Evolutionary conservation across 92 coral and sea anemone genomes (phyloP), one percentile per base, ranked within the genome.

Genomic region (Ricordea florida): DNA sequence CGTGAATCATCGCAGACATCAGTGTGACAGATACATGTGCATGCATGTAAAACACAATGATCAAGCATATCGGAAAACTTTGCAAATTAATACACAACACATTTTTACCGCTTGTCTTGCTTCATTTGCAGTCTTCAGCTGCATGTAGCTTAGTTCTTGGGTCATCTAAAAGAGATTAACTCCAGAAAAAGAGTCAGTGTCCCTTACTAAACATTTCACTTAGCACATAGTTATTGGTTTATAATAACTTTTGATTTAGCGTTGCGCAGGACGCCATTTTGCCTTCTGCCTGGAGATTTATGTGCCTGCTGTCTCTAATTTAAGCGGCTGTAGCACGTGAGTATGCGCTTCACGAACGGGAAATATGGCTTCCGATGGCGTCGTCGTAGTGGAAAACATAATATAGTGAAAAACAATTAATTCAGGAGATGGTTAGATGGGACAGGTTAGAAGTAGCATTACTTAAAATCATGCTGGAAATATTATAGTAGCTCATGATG

Each of bases 71-170:
- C n/a, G n/a, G n/a, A n/a, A n/a, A n/a, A n/a, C n/a, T n/a, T n/a
- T n/a, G n/a, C n/a, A n/a, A n/a, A n/a, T n/a, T n/a, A n/a, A n/a
- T n/a, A n/a, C n/a, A 34, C 10, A 8, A 34, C 2, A 18, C 9
- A 18, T 10, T 20, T 77, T 75, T 59, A 91, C 97, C 88, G 98
- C 92, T 69, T 90, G 93, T 68, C 96, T 79, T 1, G 96, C 96
- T 83, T 93, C 96, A 70, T 87, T 93, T 9, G 98, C 98, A 90
- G 98, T 93, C 82, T 90, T 93, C 2, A 93, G 88, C 98, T 93
- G 98, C 93, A 83, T 69, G 60, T 93, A 93, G 56, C 98, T 90
- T 28, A 93, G 90, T 62, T 93, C 98, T 53, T 93, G 98, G 68
- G 89, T 90, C 98, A 93, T 93, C 58, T 44, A 47, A 44, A 10